Percentiles rank a stretch among this genome's conserved stretches.
Conservation (phyloP, 2,888 invertebrate species). For the Cotesia congregata region DNA sequence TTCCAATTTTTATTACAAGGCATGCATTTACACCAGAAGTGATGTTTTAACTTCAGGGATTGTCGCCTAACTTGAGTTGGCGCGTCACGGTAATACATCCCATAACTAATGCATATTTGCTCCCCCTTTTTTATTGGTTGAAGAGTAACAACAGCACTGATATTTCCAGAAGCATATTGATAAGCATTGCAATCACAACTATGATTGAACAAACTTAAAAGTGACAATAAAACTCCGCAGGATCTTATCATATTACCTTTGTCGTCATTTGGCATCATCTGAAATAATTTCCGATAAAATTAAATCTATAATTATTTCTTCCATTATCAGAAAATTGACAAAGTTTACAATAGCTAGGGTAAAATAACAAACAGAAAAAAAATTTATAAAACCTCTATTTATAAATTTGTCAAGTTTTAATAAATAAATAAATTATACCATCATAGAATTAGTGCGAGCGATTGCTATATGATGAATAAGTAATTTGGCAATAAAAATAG, state of each 20-base stretch:
- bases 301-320: background rate
- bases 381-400: too few relatives aligned
- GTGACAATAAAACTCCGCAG: background rate
- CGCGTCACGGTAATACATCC: background rate
- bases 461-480: background rate
- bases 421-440: background rate
- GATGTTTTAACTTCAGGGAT: background rate
- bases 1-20: background rate
- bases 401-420: background rate
- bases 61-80: background rate
- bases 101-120: background rate
- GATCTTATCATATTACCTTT: background rate
- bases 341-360: too few relatives aligned
- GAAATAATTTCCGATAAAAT: background rate
- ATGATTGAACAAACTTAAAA: constrained; percentile 5
- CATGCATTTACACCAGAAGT: background rate
- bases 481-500: background rate
- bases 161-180: background rate
- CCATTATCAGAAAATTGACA: too few relatives aligned
- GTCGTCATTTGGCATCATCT: background rate
- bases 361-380: too few relatives aligned
- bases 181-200: constrained; percentile 17
- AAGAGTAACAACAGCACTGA: background rate
- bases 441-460: background rate
- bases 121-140: constrained; percentile 19